Percentiles rank a stretch among this genome's conserved stretches.
Evolutionary conservation across 2,888 invertebrate species (phyloP).

Genomic region (Apocheima hispidaria): DNA sequence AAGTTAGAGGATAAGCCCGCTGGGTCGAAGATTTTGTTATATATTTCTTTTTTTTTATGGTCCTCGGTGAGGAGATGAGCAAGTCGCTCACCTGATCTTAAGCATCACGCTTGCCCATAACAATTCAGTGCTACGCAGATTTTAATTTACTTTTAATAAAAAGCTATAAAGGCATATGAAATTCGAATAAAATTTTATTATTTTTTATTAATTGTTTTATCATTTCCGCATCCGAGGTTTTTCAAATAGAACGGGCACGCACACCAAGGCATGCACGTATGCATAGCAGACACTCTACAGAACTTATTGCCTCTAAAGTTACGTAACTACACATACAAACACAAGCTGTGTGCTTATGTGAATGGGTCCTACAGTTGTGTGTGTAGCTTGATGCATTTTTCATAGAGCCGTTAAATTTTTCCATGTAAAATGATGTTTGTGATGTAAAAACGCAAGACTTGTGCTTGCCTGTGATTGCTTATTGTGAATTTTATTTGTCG

Average conservation of each 20-base stretch:
- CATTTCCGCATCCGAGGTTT: background rate
- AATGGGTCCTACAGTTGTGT: background rate
- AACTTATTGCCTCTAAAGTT: constrained; percentile 64
- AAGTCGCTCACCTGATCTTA: too few relatives aligned
- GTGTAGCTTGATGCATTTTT: constrained; percentile 25
- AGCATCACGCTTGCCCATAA: too few relatives aligned
- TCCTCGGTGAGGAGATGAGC: too few relatives aligned
- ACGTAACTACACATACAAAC: constrained; percentile 54
- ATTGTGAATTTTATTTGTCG: background rate
- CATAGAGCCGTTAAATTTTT: constrained; percentile 24
- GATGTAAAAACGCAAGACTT: constrained; percentile 24
- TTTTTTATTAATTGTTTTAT: too few relatives aligned
- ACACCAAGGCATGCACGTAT: constrained; percentile 15
- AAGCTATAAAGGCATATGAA: too few relatives aligned
- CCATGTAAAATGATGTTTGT: constrained; percentile 10
- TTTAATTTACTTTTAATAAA: too few relatives aligned
- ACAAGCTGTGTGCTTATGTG: background rate
- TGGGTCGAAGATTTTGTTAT: too few relatives aligned
- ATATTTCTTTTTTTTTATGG: too few relatives aligned
- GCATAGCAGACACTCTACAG: constrained; percentile 55
- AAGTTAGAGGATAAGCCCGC: too few relatives aligned
- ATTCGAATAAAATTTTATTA: too few relatives aligned
- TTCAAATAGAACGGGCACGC: constrained; percentile 58
- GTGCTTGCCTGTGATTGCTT: constrained; percentile 9
- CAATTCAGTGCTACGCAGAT: too few relatives aligned